Evolutionary conservation across 2,888 invertebrate genomes (phyloP).

Genomic region (Leptinotarsa juncta): DNA sequence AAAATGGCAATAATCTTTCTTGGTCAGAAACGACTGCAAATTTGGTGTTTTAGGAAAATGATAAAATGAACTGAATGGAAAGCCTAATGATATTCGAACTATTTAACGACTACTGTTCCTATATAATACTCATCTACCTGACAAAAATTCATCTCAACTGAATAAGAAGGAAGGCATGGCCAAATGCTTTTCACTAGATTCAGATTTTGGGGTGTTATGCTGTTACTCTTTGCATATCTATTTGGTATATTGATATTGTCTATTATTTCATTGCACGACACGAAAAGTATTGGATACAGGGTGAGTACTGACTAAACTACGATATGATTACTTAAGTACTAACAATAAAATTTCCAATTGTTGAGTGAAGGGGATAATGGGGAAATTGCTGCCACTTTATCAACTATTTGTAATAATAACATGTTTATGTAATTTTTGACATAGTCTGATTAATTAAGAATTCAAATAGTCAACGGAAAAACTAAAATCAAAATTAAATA

Average conservation of each 20-base stretch:
- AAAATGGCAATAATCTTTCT: not conserved
- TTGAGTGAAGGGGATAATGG: no score
- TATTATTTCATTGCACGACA: constrained; percentile 65
- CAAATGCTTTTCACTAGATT: constrained; percentile 63
- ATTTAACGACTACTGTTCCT: constrained; percentile 7
- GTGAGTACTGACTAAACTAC: constrained; percentile 30
- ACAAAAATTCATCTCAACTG: not conserved
- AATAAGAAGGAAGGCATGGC: constrained; percentile 51
- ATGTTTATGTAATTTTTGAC: no score
- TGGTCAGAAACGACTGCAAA: not conserved
- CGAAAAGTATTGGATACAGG: constrained; percentile 49
- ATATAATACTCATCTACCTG: not conserved
- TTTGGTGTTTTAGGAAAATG: not conserved
- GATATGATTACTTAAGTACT: not conserved
- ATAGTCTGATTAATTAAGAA: no score
- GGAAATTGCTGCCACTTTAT: no score
- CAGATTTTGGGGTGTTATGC: constrained; percentile 65
- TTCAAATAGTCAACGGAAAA: no score
- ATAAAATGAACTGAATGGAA: not conserved
- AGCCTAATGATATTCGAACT: not conserved
- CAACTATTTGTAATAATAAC: no score
- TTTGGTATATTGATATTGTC: constrained; percentile 65
- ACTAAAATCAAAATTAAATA: no score
- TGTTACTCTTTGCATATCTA: constrained; percentile 64
- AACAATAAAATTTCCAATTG: not conserved